These are phyloP conservation scores for Conger conger DNA, from an alignment of 2,113 vertebrate genomes.

Conservation along the genomic window DNA sequence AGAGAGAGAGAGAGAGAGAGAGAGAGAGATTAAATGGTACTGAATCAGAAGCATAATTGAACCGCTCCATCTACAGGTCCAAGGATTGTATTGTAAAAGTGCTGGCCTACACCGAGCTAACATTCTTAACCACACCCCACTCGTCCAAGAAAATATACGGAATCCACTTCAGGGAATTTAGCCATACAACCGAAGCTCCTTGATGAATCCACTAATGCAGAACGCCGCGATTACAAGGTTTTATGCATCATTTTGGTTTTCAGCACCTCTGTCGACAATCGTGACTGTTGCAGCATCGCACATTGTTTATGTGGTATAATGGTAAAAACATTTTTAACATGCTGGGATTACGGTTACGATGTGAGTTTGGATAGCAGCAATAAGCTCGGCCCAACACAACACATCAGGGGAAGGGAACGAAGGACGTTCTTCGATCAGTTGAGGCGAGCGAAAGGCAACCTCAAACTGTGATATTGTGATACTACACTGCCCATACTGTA, in stretches of 20 bases:
- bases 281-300: background rate
- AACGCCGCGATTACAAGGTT: background rate
- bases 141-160: background rate
- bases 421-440: background rate
- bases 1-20: background rate
- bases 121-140: slow-evolving; percentile 1
- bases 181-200: background rate
- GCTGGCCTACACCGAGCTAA: background rate
- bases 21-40: background rate
- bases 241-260: background rate
- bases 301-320: background rate
- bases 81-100: background rate
- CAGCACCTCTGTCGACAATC: background rate
- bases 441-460: background rate
- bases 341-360: background rate
- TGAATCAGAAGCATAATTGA: background rate
- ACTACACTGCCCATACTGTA: background rate
- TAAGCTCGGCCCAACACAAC: background rate
- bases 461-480: background rate
- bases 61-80: slow-evolving; percentile 8
- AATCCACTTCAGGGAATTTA: background rate
- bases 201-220: background rate
- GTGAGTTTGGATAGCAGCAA: background rate
- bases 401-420: background rate
- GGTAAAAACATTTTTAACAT: background rate